Conservation (phyloP, 2,888 invertebrate species). For the Fragum whitleyi region DNA sequence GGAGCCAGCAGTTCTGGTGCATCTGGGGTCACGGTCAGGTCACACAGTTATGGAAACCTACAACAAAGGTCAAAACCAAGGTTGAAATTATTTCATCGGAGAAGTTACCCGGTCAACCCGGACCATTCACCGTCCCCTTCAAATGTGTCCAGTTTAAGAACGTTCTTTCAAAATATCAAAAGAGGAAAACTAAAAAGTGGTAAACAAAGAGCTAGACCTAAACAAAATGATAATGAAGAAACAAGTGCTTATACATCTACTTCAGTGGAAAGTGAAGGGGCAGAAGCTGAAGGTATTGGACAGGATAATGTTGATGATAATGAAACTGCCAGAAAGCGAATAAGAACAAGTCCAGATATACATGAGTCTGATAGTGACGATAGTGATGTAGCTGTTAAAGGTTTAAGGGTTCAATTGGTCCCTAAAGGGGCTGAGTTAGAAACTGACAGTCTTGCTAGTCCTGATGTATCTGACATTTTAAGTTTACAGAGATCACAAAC, state of each 20-base stretch:
- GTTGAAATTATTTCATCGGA: constrained; percentile 55
- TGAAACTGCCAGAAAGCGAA: constrained; percentile 33
- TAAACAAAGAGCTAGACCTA: neutral
- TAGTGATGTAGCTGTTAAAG: constrained; percentile 16
- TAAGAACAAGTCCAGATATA: constrained; percentile 53
- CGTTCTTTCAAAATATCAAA: constrained; percentile 62
- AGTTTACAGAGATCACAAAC: constrained; percentile 11
- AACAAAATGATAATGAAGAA: neutral
- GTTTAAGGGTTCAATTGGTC: constrained; percentile 33
- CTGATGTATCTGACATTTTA: neutral
- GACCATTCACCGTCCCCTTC: constrained; percentile 42
- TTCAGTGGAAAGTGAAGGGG: neutral
- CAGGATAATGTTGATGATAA: constrained; percentile 31
- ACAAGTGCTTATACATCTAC: neutral
- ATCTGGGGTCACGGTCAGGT: constrained; percentile 31
- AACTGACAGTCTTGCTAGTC: neutral
- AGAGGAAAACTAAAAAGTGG: constrained; percentile 27
- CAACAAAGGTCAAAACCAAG: constrained; percentile 38
- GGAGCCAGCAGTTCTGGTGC: constrained; percentile 12
- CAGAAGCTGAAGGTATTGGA: neutral
- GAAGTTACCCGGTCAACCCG: constrained; percentile 53
- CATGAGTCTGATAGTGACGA: constrained; percentile 17
- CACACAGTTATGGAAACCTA: constrained; percentile 50
- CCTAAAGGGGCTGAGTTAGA: constrained; percentile 1
- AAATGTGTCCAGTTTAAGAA: constrained; percentile 45